Evolutionary conservation across 2,113 vertebrate species (phyloP).

Genomic region (Hoplias malabaricus): DNA sequence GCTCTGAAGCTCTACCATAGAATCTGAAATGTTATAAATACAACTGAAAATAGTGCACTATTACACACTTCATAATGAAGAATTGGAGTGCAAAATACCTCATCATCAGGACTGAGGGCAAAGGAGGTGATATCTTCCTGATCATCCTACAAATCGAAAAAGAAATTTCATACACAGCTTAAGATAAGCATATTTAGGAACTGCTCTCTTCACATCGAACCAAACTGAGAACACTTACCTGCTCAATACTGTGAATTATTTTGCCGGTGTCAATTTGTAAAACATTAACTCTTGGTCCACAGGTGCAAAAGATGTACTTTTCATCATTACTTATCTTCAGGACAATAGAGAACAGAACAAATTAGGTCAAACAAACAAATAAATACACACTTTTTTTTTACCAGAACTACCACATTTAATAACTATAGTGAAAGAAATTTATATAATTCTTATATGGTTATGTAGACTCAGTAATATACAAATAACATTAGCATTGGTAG

Average conservation of each 20-base stretch:
- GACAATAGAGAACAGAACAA: no score
- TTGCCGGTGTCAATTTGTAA: conserved; percentile 84
- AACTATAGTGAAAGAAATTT: no score
- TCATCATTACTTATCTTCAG: conserved; percentile 85
- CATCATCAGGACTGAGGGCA: conserved; percentile 82
- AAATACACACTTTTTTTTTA: not conserved
- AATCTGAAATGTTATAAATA: no score
- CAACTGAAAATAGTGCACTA: not conserved
- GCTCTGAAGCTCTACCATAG: no score
- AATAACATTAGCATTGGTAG: no score
- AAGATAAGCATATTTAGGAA: not conserved
- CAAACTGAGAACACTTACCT: conserved; percentile 72
- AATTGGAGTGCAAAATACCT: conserved; percentile 69
- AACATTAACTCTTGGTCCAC: conserved; percentile 82
- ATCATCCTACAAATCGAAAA: conserved; percentile 78
- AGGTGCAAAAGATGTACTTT: conserved; percentile 85
- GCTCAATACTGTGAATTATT: conserved; percentile 79
- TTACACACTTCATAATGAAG: not conserved
- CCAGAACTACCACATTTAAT: no score
- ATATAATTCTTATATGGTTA: no score
- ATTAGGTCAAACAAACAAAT: not conserved
- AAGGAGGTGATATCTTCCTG: conserved; percentile 91
- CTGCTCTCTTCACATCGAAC: not conserved
- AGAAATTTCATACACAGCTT: not conserved
- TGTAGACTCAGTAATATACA: no score